These are phyloP conservation scores for Heloderma charlesbogerti DNA, from an alignment of 2,113 vertebrate species.

Conservation along the genomic window DNA sequence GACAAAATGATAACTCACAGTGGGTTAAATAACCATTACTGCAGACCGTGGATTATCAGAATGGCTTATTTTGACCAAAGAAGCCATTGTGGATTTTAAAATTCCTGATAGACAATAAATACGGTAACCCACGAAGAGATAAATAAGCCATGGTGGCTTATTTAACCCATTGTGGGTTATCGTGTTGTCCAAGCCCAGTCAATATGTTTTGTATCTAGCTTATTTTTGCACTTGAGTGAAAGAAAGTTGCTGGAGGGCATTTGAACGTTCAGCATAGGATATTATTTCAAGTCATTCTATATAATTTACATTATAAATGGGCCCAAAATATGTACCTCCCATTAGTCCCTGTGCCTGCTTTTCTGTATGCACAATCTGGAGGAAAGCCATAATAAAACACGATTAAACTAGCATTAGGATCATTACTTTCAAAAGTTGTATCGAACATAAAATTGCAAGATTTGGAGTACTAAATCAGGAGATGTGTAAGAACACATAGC, in stretches of 20 bases:
- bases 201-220: neutral
- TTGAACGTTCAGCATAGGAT: too few species aligned
- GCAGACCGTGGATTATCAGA: too few species aligned
- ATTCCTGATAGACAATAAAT: too few species aligned
- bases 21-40: too few species aligned
- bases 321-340: too few species aligned
- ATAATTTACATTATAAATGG: neutral
- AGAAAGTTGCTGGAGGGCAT: neutral
- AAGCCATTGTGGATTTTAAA: too few species aligned
- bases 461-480: neutral
- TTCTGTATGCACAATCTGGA: neutral
- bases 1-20: too few species aligned
- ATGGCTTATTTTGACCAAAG: too few species aligned
- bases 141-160: too few species aligned
- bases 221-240: conserved; percentile 14
- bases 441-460: neutral
- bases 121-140: too few species aligned
- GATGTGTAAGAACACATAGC: neutral
- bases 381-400: neutral
- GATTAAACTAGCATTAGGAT: neutral
- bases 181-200: too few species aligned
- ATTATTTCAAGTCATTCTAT: neutral
- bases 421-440: neutral
- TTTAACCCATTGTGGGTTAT: too few species aligned
- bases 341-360: neutral